These are phyloP conservation scores for Charadrius vociferus DNA, from an alignment of 2,113 vertebrate genomes.

Conservation along the genomic window DNA sequence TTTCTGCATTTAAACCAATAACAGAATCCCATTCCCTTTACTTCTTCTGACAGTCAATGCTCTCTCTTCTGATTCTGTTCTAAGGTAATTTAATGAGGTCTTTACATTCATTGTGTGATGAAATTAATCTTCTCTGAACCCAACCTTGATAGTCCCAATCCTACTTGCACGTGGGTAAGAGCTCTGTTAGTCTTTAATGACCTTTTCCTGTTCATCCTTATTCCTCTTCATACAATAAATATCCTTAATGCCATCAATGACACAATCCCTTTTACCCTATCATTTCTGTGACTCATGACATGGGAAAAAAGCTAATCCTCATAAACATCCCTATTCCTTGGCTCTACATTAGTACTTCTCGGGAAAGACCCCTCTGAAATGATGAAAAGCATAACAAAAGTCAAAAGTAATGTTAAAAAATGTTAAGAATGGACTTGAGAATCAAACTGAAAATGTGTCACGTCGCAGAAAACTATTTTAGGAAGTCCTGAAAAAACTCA, in stretches of 20 bases:
- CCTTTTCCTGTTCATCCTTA: neutral
- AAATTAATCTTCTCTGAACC: constrained; percentile 1
- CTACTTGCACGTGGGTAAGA: neutral
- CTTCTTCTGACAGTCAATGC: neutral
- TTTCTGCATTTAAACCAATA: neutral
- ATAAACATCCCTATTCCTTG: neutral
- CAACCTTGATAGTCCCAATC: neutral
- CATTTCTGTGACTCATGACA: neutral
- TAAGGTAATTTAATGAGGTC: neutral
- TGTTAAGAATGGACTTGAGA: neutral
- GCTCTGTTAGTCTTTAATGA: neutral
- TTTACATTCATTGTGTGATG: neutral
- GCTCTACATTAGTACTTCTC: neutral
- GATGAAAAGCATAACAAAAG: neutral
- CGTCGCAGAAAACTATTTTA: neutral
- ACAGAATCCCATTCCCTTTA: neutral
- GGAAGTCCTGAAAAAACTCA: neutral
- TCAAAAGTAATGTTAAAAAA: neutral
- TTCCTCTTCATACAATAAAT: neutral
- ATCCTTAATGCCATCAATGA: neutral
- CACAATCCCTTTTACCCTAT: neutral
- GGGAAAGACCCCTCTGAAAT: neutral
- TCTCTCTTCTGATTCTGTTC: neutral
- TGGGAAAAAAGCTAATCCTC: neutral
- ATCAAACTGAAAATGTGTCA: neutral